Percentiles rank a stretch among this genome's conserved stretches.
Evolutionary conservation across 1,140 invertebrate species (phyloP).

Genomic region (Chymomyza costata): DNA sequence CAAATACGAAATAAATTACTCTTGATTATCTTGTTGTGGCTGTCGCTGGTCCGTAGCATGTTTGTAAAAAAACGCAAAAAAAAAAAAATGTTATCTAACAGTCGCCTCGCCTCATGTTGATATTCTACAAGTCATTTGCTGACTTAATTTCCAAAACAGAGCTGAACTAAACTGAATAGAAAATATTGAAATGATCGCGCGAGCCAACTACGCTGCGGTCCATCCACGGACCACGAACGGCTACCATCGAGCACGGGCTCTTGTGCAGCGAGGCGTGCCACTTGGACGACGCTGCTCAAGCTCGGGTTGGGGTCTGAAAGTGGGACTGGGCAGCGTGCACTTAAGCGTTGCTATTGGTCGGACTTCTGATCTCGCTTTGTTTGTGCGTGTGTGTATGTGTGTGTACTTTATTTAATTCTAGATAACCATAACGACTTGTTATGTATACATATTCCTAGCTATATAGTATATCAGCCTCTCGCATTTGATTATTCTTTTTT

Average conservation of each 20-base stretch:
- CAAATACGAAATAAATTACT: conserved; percentile 75
- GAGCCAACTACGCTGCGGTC: no score
- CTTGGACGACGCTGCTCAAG: conserved; percentile 28
- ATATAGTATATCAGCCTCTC: conserved; percentile 8
- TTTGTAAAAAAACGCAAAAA: conserved; percentile 35
- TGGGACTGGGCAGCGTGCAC: not conserved
- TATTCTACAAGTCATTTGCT: conserved; percentile 74
- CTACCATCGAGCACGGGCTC: conserved; percentile 29
- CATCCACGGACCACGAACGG: no score
- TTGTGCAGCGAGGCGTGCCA: conserved; percentile 72
- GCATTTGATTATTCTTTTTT: conserved; percentile 35
- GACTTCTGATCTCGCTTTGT: conserved; percentile 8
- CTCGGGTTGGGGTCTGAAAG: no score
- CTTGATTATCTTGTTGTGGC: conserved; percentile 73
- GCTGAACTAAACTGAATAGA: conserved; percentile 40
- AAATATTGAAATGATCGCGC: not conserved
- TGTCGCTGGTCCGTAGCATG: conserved; percentile 49
- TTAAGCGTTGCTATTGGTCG: conserved; percentile 1
- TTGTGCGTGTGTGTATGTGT: conserved; percentile 14
- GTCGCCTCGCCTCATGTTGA: conserved; percentile 17
- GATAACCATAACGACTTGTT: conserved; percentile 73
- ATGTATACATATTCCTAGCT: conserved; percentile 16
- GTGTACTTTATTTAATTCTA: conserved; percentile 70
- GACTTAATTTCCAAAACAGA: conserved; percentile 73
- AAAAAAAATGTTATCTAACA: conserved; percentile 53